These are phyloP conservation scores for Mesochorus sp. DNA, from an alignment of 2,888 invertebrate species.

Conservation along the genomic window DNA sequence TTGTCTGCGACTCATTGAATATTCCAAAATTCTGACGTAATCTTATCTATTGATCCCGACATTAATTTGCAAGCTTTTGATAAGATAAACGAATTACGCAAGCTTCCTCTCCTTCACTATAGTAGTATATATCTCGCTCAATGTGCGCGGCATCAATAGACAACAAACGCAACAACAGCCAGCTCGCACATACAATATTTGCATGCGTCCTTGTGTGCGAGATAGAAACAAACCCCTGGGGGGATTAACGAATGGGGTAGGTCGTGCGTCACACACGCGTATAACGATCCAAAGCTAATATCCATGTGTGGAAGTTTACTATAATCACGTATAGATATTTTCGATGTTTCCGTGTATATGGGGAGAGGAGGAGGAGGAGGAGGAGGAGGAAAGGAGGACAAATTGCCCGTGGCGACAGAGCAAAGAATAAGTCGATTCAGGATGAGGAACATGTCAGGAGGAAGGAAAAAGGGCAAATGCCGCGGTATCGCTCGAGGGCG, in stretches of 20 bases:
- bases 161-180: background rate
- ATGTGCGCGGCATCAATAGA: too few species aligned
- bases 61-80: slow-evolving; percentile 47
- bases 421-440: background rate
- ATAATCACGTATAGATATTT: background rate
- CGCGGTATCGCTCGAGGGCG: background rate
- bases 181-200: slow-evolving; percentile 50
- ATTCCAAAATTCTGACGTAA: slow-evolving; percentile 32
- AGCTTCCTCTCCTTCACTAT: background rate
- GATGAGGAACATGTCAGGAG: background rate
- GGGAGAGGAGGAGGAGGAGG: too few species aligned
- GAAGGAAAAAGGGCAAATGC: background rate
- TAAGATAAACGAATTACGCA: background rate
- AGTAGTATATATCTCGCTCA: too few species aligned
- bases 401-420: slow-evolving; percentile 26
- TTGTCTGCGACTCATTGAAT: slow-evolving; percentile 24
- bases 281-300: slow-evolving; percentile 18
- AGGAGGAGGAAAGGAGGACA: too few species aligned
- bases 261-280: slow-evolving; percentile 22
- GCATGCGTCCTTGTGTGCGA: slow-evolving; percentile 30
- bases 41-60: slow-evolving; percentile 48
- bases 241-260: slow-evolving; percentile 13
- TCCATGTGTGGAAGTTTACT: background rate
- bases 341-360: too few species aligned
- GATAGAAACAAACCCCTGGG: background rate